A percentile compares a stretch with the other conserved stretches of the same genome.
phyloP scores from a whole-genome alignment of 1,140 invertebrate species.

The Nasonia giraulti region DNA sequence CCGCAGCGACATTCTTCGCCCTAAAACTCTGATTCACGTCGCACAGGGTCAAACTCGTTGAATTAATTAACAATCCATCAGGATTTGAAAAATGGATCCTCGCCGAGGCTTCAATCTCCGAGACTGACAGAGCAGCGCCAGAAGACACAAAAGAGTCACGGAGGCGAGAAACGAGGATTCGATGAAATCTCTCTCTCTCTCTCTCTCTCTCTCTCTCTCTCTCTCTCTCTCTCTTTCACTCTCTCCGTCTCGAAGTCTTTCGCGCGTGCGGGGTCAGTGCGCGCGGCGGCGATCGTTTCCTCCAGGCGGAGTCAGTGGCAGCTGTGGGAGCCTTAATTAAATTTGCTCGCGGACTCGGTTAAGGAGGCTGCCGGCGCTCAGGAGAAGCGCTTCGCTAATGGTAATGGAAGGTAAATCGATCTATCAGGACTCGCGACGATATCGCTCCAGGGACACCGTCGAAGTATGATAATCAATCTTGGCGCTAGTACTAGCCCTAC shows the following conservation, averaged over 20 bases:
- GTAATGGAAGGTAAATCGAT: constrained; percentile 58
- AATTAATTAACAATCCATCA: no score
- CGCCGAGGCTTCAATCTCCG: neutral
- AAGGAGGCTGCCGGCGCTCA: neutral
- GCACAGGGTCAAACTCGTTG: no score
- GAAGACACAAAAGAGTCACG: neutral
- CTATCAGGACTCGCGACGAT: constrained; percentile 54
- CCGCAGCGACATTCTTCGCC: no score
- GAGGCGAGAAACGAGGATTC: constrained; percentile 10
- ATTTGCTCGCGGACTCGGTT: constrained; percentile 21
- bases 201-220: neutral
- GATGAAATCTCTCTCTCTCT: neutral
- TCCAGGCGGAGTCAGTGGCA: neutral
- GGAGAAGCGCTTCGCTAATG: constrained; percentile 21
- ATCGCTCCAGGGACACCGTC: neutral
- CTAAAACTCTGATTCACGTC: no score
- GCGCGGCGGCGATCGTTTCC: neutral
- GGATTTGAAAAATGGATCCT: neutral
- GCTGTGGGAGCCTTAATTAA: constrained; percentile 35
- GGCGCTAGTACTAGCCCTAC: neutral
- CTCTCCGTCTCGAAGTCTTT: neutral
- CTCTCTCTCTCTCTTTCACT: neutral
- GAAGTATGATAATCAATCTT: constrained; percentile 37
- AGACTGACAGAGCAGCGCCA: no score
- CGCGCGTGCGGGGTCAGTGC: neutral